Conservation (phyloP, 1,140 invertebrate genomes). For the Aphidius ervi region DNA sequence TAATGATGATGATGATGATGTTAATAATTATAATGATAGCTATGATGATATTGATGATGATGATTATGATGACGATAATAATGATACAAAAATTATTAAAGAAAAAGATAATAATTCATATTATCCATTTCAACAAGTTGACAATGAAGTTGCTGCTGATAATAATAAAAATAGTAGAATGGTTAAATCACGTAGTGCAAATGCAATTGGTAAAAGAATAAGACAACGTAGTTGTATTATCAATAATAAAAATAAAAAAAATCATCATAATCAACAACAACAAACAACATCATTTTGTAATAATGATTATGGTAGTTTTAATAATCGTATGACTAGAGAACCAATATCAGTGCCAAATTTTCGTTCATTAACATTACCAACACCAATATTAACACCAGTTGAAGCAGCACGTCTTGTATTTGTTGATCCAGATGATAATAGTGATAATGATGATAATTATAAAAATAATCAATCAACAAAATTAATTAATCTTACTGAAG, state of each 20-base stretch:
- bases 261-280: conserved; percentile 7
- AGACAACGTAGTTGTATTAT: conserved; percentile 35
- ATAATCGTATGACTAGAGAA: conserved; percentile 60
- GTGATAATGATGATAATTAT: conserved; percentile 51
- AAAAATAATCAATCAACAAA: conserved; percentile 15
- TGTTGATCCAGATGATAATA: conserved; percentile 66
- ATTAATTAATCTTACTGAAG: conserved; percentile 43
- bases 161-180: conserved; percentile 44
- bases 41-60: conserved; percentile 49
- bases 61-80: conserved; percentile 5
- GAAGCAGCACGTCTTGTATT: conserved; percentile 68
- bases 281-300: conserved; percentile 14
- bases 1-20: conserved; percentile 32
- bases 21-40: conserved; percentile 45
- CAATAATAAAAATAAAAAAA: conserved; percentile 15
- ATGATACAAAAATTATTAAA: conserved; percentile 50
- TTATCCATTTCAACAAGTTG: conserved; percentile 52
- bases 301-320: conserved; percentile 22
- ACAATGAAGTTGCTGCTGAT: conserved; percentile 45
- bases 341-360: conserved; percentile 76
- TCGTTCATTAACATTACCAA: conserved; percentile 60
- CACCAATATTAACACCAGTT: conserved; percentile 64
- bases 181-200: conserved; percentile 51
- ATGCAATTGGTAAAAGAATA: conserved; percentile 39
- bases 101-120: conserved; percentile 48